Evolutionary conservation across 2,113 vertebrate species (phyloP).

Genomic region (Mustelus asterias): DNA sequence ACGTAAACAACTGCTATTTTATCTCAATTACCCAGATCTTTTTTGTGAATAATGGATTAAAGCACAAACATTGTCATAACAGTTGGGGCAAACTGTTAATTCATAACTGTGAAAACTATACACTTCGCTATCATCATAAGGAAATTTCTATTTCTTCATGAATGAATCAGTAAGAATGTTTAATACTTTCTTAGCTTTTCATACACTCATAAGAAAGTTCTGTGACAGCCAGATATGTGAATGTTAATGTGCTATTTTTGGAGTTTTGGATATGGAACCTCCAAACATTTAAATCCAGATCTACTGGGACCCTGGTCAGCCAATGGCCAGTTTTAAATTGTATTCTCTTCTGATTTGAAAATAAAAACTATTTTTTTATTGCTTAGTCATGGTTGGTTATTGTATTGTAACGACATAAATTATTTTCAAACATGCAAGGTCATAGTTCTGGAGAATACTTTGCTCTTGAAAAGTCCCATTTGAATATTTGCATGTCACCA

Average conservation of each 20-base stretch:
- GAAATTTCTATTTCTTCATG: background rate
- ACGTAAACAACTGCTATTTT: background rate
- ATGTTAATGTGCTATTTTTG: background rate
- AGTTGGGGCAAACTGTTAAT: background rate
- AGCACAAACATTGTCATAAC: background rate
- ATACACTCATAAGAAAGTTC: background rate
- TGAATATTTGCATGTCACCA: background rate
- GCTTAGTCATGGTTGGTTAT: constrained; percentile 10
- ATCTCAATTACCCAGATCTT: constrained; percentile 6
- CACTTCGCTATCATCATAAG: background rate
- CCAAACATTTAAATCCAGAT: background rate
- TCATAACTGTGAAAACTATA: constrained; percentile 24
- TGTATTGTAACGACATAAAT: background rate
- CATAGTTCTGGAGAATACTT: background rate
- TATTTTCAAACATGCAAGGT: background rate
- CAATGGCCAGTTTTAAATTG: constrained; percentile 15
- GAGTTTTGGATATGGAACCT: background rate
- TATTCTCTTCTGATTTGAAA: constrained; percentile 25
- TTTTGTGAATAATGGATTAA: background rate
- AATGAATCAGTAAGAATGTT: background rate
- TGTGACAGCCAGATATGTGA: background rate
- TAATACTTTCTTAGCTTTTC: background rate
- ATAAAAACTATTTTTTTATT: background rate
- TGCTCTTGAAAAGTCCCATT: background rate
- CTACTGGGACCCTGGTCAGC: background rate